Conservation (phyloP, 2,888 invertebrate genomes). For the Druceiella hillmani region DNA sequence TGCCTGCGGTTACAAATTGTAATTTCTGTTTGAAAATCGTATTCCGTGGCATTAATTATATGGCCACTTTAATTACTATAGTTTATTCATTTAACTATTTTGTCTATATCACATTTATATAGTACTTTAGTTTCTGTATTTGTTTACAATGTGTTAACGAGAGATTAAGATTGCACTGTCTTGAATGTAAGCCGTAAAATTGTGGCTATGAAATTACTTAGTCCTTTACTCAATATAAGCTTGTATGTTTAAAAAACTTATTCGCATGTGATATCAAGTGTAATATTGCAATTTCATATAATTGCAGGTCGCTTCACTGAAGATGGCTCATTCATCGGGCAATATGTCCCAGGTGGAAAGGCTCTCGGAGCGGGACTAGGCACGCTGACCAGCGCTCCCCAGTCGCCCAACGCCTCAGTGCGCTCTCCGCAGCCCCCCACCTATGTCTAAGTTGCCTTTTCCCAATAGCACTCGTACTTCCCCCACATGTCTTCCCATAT, state of each 20-base stretch:
- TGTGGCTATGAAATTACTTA: too few relatives aligned
- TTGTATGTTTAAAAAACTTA: conserved; percentile 5
- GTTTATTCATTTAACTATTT: too few relatives aligned
- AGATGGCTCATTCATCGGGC: conserved; percentile 96
- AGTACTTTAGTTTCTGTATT: too few relatives aligned
- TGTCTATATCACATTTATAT: too few relatives aligned
- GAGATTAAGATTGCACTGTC: too few relatives aligned
- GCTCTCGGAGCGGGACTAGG: conserved; percentile 47
- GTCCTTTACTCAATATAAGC: not conserved
- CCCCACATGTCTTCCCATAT: too few relatives aligned
- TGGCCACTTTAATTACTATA: too few relatives aligned
- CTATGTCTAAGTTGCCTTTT: conserved; percentile 28
- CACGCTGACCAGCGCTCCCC: conserved; percentile 24
- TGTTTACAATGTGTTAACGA: too few relatives aligned
- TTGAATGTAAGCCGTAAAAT: too few relatives aligned
- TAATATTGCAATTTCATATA: not conserved
- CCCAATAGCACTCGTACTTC: conserved; percentile 24
- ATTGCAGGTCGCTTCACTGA: conserved; percentile 83
- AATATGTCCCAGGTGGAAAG: conserved; percentile 83
- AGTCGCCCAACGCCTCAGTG: conserved; percentile 28
- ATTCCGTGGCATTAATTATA: too few relatives aligned
- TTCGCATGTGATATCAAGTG: not conserved
- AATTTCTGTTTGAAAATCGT: too few relatives aligned
- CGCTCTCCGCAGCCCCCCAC: conserved; percentile 28
- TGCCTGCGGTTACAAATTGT: too few relatives aligned